Base-by-base conservation (phyloP, 2,113 vertebrate genomes). In the Ceuthmochares aereus region DNA sequence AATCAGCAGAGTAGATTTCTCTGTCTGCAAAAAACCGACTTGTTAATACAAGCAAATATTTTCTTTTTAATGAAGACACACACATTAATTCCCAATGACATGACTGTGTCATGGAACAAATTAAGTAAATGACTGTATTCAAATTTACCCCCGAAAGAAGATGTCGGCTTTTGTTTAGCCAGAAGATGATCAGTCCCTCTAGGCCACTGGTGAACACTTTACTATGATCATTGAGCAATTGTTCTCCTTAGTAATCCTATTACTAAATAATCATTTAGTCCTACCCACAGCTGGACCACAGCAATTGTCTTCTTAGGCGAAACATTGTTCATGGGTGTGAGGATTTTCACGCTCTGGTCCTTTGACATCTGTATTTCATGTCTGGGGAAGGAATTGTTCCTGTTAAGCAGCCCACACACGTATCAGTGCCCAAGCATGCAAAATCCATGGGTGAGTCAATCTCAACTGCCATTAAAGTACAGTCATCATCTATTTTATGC, bases 171-270 rank as follows among this genome's bases (percentile, higher is more conserved):
- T 95, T 95, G 63, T 95, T 94, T 86, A 94, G 42, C 45, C 19
- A 59, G 59, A 60, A 26, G 37, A 86, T 10, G 6, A 32, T 80
- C 29, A 60, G 83, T 88, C 75, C 85, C 68, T 85, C 32, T 47
- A 51, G 78, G 91, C 82, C 68, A 77, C 42, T 7, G 47, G n/a
- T 32, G 47, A 91, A 69, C 12, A 88, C 63, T 64, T 87, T 86
- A 73, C 51, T 12, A 2, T 76, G 83, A 91, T 87, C 56, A 76
- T 34, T 63, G 75, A 80, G 55, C 68, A 90, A 90, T 94, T 96
- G 75, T 94, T 96, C 90, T 95, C 63, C 67, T 93, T 91, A 55
- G 75, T 90, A 96, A 96, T 94, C 91, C 91, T 87, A 43, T 96
- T 95, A 94, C 37, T 86, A 19, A 83, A 59, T 59, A 83, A 84